These are phyloP conservation scores for Pitta sordida DNA, from an alignment of 2,113 vertebrate genomes.

Conservation along the genomic window DNA sequence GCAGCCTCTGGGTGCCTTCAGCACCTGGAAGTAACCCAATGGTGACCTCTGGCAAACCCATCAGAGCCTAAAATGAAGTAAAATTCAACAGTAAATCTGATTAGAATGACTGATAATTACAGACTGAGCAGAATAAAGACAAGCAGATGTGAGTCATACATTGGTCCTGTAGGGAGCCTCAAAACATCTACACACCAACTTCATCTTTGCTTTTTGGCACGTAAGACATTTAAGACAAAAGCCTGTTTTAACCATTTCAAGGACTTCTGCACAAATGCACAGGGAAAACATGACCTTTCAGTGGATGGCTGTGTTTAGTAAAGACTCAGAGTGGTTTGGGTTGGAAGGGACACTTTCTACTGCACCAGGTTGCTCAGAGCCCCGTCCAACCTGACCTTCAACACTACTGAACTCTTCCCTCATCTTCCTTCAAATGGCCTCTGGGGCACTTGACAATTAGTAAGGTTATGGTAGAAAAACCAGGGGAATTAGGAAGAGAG, in stretches of 20 bases:
- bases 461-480: background rate
- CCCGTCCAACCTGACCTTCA: background rate
- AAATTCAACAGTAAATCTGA: background rate
- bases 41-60: constrained; percentile 89
- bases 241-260: background rate
- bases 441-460: background rate
- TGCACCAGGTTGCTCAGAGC: background rate
- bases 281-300: background rate
- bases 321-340: background rate
- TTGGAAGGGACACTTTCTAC: background rate
- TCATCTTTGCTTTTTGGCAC: background rate
- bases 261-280: background rate
- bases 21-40: constrained; percentile 88
- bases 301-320: background rate
- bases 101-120: background rate
- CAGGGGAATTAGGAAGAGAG: background rate
- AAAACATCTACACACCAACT: background rate
- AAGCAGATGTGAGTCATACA: background rate
- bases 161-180: background rate
- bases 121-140: background rate
- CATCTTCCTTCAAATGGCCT: background rate
- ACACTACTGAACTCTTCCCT: background rate
- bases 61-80: constrained; percentile 69
- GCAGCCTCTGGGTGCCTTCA: constrained; percentile 87
- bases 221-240: background rate